phyloP scores from a whole-genome alignment of 92 coral and sea anemone genomes.

The Bergia sp. region DNA sequence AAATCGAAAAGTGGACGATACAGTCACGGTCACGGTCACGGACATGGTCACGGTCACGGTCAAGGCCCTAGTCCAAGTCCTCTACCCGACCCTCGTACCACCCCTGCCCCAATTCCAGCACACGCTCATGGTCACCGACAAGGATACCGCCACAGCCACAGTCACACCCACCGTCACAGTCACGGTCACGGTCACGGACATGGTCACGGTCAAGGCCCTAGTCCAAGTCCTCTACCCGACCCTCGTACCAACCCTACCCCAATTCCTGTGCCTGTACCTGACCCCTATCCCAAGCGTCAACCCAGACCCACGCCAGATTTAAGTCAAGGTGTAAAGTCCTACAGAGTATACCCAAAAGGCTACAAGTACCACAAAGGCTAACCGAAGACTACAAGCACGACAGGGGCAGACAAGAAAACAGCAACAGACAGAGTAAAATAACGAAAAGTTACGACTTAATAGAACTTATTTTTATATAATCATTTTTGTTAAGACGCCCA shows the following conservation, averaged over 20 bases:
- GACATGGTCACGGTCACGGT: neutral
- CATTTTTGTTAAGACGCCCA: neutral
- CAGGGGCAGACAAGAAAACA: neutral
- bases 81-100: neutral
- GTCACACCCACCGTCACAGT: neutral
- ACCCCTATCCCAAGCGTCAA: neutral
- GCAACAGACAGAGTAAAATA: neutral
- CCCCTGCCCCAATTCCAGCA: neutral
- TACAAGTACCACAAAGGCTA: neutral
- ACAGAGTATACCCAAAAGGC: neutral
- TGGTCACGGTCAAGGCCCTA: neutral
- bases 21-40: neutral
- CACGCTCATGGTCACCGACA: neutral
- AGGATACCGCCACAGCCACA: neutral
- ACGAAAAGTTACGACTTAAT: too few relatives aligned
- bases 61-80: neutral
- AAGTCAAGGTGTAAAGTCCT: neutral
- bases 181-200: neutral
- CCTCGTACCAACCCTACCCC: neutral
- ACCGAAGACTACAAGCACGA: too few relatives aligned
- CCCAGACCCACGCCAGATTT: neutral
- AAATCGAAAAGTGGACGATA: neutral
- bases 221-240: neutral
- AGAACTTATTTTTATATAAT: too few relatives aligned
- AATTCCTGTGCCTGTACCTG: neutral